Percentiles rank a stretch among this genome's conserved stretches.
phyloP scores from a whole-genome alignment of 2,888 invertebrate species.

The Lottia gigantea region DNA sequence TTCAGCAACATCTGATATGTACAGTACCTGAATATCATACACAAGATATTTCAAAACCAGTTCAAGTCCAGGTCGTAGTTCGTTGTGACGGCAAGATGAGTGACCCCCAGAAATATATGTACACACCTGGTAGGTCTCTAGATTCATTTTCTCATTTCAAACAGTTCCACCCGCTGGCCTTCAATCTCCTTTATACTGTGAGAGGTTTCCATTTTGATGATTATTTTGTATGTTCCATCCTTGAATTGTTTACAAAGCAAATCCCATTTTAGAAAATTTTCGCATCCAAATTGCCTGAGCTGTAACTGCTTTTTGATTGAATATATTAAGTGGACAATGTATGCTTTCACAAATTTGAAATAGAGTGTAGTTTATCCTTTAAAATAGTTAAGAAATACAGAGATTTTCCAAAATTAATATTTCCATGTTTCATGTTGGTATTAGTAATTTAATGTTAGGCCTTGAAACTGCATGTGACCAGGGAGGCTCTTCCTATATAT shows the following conservation, averaged over 20 bases:
- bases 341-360: too few species aligned
- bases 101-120: conserved; percentile 67
- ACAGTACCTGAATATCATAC: conserved; percentile 65
- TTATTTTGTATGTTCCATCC: neutral
- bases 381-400: too few species aligned
- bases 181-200: conserved; percentile 41
- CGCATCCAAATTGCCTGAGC: conserved; percentile 17
- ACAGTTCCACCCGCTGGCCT: conserved; percentile 23
- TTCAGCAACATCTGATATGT: conserved; percentile 69
- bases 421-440: conserved; percentile 3
- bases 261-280: conserved; percentile 3
- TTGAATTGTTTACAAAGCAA: neutral
- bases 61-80: conserved; percentile 63
- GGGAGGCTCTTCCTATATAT: neutral
- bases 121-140: conserved; percentile 61
- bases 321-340: too few species aligned
- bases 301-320: neutral
- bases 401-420: neutral
- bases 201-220: conserved; percentile 24
- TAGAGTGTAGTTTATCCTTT: too few species aligned
- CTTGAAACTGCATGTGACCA: neutral
- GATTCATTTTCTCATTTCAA: conserved; percentile 9
- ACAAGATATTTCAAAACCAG: conserved; percentile 44
- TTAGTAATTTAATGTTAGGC: neutral
- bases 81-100: conserved; percentile 65